These are phyloP conservation scores for Sarcophaga caerulescens DNA, from an alignment of 2,888 invertebrate species.

Conservation along the genomic window DNA sequence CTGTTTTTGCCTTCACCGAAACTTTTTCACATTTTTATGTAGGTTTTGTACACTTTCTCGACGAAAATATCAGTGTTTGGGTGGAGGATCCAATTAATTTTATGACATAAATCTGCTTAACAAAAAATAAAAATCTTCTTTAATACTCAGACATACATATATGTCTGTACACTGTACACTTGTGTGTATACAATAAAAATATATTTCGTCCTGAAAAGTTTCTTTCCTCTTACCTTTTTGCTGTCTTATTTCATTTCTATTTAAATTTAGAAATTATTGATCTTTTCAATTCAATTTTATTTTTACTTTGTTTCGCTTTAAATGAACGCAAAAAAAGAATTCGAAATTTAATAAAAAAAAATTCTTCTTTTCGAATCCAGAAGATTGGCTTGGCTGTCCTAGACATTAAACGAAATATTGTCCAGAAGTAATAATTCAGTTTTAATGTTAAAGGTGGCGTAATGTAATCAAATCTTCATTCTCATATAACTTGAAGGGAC, in stretches of 20 bases:
- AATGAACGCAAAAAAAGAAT: no score
- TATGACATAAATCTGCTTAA: conserved; percentile 67
- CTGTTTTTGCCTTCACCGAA: conserved; percentile 56
- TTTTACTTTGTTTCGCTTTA: no score
- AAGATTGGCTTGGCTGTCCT: neutral
- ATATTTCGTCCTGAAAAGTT: no score
- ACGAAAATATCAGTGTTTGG: no score
- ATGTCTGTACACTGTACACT: no score
- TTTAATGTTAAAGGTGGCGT: conserved; percentile 42
- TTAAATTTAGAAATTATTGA: no score
- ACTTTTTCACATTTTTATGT: neutral
- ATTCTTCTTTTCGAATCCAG: no score
- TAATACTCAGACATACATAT: neutral
- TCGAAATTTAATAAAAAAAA: no score
- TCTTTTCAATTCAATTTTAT: no score
- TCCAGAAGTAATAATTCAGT: conserved; percentile 36
- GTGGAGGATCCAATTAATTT: conserved; percentile 67
- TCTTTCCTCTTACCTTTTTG: no score
- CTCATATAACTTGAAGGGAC: neutral
- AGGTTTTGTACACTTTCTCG: neutral
- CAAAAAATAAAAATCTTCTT: conserved; percentile 33
- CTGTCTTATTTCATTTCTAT: no score
- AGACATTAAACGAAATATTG: conserved; percentile 16
- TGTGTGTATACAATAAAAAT: no score
- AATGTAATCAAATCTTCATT: conserved; percentile 38